Evolutionary conservation across 2,888 invertebrate species (phyloP).

Genomic region (Argyra leucocephala): DNA sequence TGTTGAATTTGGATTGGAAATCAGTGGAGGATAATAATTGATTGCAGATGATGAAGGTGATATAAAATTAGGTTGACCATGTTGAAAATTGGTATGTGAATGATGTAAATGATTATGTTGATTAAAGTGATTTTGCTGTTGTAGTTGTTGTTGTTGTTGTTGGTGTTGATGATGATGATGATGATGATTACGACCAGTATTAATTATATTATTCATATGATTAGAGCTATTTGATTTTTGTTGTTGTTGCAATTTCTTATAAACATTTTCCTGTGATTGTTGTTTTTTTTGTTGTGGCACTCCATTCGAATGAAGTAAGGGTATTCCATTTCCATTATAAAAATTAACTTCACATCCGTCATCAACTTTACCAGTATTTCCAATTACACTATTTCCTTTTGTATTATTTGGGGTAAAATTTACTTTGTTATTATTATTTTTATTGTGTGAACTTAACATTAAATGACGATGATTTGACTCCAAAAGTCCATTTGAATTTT

Average conservation of each 20-base stretch:
- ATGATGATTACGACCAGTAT: background rate
- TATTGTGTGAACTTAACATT: background rate
- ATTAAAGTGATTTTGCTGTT: background rate
- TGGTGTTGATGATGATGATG: background rate
- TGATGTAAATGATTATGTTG: constrained; percentile 4
- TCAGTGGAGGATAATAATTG: background rate
- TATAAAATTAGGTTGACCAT: constrained; percentile 8
- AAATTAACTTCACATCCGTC: background rate
- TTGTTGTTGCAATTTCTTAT: background rate
- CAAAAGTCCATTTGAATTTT: background rate
- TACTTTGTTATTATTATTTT: background rate
- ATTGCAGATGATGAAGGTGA: background rate
- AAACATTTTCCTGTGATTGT: background rate
- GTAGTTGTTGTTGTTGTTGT: background rate
- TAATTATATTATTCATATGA: background rate
- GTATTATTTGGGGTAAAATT: background rate
- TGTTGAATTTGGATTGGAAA: constrained; percentile 20
- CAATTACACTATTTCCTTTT: background rate
- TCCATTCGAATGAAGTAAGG: background rate
- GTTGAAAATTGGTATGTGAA: constrained; percentile 1
- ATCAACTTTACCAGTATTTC: background rate
- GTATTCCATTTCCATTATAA: background rate
- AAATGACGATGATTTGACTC: background rate
- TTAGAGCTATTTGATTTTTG: background rate
- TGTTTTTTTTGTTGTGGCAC: background rate